A percentile compares a stretch with the other conserved stretches of the same genome.
Conservation (phyloP, 2,797 vertebrate species). For the Platalea minor region DNA sequence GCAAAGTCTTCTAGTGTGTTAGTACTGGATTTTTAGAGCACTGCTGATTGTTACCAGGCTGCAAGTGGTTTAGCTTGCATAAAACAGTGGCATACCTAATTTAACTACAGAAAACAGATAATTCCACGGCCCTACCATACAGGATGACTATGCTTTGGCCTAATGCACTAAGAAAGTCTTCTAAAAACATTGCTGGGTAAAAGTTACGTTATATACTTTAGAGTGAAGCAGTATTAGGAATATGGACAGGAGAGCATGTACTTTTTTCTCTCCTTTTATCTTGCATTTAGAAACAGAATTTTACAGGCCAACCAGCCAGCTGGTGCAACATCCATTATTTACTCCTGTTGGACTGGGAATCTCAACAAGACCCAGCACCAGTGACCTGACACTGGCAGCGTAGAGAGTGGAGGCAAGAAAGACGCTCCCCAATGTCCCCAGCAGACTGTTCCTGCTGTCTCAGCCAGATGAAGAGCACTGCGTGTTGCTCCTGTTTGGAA, state of each 20-base stretch:
- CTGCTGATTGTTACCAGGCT: not conserved
- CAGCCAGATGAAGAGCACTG: constrained; percentile 40
- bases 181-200: not conserved
- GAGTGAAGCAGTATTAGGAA: constrained; percentile 42
- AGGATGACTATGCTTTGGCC: not conserved
- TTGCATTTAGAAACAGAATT: constrained; percentile 62
- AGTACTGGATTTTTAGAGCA: not conserved
- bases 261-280: not conserved
- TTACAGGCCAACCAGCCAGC: constrained; percentile 64
- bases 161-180: not conserved
- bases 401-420: constrained; percentile 50
- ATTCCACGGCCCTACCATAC: not conserved
- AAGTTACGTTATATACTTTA: not conserved
- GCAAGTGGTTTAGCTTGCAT: not conserved
- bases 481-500: constrained; percentile 12
- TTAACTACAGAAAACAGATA: not conserved
- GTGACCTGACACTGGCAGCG: constrained; percentile 52
- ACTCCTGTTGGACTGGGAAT: constrained; percentile 62
- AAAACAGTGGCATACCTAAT: not conserved
- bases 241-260: not conserved
- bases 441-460: constrained; percentile 36
- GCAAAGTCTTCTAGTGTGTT: not conserved
- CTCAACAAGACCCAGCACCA: constrained; percentile 39
- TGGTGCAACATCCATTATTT: constrained; percentile 77
- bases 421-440: constrained; percentile 56